phyloP scores from a whole-genome alignment of 2,888 invertebrate species.

The Tetranychus piercei region DNA sequence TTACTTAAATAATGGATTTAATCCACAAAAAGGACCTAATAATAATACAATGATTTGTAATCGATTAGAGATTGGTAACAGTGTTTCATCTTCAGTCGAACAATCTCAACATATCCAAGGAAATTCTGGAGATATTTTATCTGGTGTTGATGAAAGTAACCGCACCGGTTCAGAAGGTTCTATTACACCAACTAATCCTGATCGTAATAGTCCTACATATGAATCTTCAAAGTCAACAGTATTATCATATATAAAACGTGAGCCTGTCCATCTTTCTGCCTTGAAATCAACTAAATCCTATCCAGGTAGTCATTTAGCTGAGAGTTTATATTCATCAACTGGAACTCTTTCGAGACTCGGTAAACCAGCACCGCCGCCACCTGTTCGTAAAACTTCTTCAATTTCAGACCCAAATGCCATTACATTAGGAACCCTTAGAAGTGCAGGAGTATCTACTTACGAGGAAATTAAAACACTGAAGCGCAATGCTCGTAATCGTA shows the following conservation, averaged over 20 bases:
- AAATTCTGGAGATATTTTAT: background rate
- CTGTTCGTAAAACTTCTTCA: constrained; percentile 32
- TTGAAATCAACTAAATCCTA: constrained; percentile 5
- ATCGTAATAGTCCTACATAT: constrained; percentile 9
- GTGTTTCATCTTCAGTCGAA: background rate
- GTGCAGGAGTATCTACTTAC: constrained; percentile 16
- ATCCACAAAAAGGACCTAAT: too few species aligned
- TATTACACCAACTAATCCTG: constrained; percentile 19
- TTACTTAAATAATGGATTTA: too few species aligned
- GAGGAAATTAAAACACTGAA: constrained; percentile 16
- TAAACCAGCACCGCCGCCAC: constrained; percentile 31
- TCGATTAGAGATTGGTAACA: too few species aligned
- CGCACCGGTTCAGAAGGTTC: constrained; percentile 20
- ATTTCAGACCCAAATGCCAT: constrained; percentile 28
- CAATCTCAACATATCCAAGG: background rate
- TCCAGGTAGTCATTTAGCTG: background rate
- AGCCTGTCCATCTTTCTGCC: background rate
- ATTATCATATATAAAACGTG: background rate
- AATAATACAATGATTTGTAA: too few species aligned
- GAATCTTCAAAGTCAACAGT: background rate
- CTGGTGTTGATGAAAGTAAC: background rate
- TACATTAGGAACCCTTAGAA: constrained; percentile 20
- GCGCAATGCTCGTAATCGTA: constrained; percentile 12
- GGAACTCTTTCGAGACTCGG: constrained; percentile 15
- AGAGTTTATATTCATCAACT: background rate